Base-by-base conservation (phyloP, 2,888 invertebrate genomes). In the Tillus elongatus region DNA sequence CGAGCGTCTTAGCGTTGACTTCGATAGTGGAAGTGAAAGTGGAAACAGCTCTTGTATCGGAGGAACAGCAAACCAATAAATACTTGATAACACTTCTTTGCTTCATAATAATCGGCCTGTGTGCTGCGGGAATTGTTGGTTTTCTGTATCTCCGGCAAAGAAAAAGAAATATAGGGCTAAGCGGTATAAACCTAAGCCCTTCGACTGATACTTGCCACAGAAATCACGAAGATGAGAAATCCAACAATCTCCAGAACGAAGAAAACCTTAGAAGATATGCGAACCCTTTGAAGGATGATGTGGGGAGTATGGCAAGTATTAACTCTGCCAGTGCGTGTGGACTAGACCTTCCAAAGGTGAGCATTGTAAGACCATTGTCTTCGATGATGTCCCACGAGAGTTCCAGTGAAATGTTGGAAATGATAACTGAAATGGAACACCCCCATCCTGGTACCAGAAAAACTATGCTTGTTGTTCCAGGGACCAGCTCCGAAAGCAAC, bases 231-330 rank as follows among this genome's bases (percentile, higher is more conserved):
- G 87, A 88, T 57, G 88, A 89, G 57, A 89, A 89, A 61, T 85
- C 89, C 2, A 91, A 91, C 64, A 91, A 91, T 64, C 66, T 88
- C 40, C 90, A 91, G 66, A 90, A 89, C 63, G 88, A 89, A 60
- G 90, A 91, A 64, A 90, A 89, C 60, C 70, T 91, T 40, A 74
- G 89, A 35, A 75, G 88, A 33, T 64, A 64, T 42, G 62, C 64
- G 12, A 64, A 64, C 49, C 64, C 64, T 64, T 44, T 68, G 61
- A 42, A 72, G 64, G 45, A 70, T 72, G 51, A 64, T 35, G 66
- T 75, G 29, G 41, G 13, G 53, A 42, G 60, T 24, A 43, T 61
- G 49, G 60, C 54, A 3, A 59, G 57, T 41, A 57, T 60, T 12
- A 57, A 59, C 35, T 57, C 60, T 3, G 50, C 56, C 3, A 51